Evolutionary conservation across 2,797 vertebrate species (phyloP), one percentile per base, ranked within the genome.

Genomic region (Mastacembelus armatus): DNA sequence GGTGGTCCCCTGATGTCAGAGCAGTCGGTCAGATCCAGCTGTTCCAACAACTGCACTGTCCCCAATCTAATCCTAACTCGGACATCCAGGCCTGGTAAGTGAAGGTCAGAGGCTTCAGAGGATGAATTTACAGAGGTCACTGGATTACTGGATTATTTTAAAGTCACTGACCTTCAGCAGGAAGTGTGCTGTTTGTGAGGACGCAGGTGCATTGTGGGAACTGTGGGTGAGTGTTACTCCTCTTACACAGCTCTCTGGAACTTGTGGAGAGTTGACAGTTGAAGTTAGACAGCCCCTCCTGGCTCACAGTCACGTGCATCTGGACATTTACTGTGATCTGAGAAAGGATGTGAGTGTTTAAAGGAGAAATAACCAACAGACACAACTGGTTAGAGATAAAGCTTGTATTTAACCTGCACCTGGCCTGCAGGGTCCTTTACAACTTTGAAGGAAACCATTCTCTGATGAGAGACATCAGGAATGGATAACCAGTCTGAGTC

Each of bases 191-290:
- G 0, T 35, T 29, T 8, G 52, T 3, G 2, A 92, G 58, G 15
- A 1, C 35, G 64, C 89, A 93, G 74, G 54, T 89, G 75, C 93
- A 94, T 7, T 58, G n/a, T 73, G 88, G 90, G 63, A 91, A 91
- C 2, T 19, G 29, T 39, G 63, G 50, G 33, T 3, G 14, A 16
- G 3, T 19, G 2, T 5, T 21, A 7, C 0, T 0, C 0, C 0
- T 0, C 8, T 10, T 15, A 78, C 83, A 84, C 38, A 73, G 8
- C 6, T 48, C 9, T 7, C 1, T 5, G 0, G 21, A 42, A 10
- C 0, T n/a, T 7, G 0, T 0, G 4, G 1, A 30, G 58, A 92
- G 85, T 0, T 50, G 9, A 65, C 93, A 94, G 38, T 71, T 10
- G 4, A 92, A 88, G 6, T 32, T 71, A 1, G 30, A 5, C 2